Percentiles rank a stretch among this genome's conserved stretches.
Evolutionary conservation across 2,888 invertebrate species (phyloP).

Genomic region (Tiliacea citrago): DNA sequence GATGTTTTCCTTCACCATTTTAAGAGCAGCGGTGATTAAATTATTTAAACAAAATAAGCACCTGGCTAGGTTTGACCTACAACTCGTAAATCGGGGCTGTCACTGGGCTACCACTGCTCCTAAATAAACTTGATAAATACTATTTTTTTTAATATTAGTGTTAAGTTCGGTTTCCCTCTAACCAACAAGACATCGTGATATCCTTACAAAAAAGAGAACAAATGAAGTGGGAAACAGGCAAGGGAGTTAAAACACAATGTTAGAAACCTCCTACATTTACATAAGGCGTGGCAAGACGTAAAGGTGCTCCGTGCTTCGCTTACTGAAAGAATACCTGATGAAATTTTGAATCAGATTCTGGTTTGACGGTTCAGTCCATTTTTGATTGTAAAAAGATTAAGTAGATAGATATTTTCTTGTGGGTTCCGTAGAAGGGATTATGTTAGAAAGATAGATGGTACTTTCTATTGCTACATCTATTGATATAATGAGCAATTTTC

Average conservation of each 20-base stretch:
- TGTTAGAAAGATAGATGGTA: not conserved
- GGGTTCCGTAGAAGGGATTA: constrained; percentile 9
- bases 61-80: no score
- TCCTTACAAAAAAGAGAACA: constrained; percentile 54
- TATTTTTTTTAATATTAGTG: no score
- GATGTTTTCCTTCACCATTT: no score
- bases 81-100: no score
- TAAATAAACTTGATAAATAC: no score
- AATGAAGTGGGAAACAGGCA: constrained; percentile 70
- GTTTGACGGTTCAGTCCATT: constrained; percentile 48
- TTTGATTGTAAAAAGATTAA: constrained; percentile 25
- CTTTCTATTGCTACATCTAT: not conserved
- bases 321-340: constrained; percentile 72
- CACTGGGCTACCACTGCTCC: no score
- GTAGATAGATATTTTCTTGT: not conserved
- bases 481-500: not conserved
- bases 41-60: no score
- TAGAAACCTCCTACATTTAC: constrained; percentile 72
- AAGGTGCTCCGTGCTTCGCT: constrained; percentile 71
- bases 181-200: constrained; percentile 30
- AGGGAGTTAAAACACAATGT: constrained; percentile 72
- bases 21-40: no score
- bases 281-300: constrained; percentile 73
- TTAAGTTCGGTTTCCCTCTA: no score
- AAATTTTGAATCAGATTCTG: constrained; percentile 72